phyloP scores from a whole-genome alignment of 2,888 invertebrate species.

The Cryptocephalus primarius region DNA sequence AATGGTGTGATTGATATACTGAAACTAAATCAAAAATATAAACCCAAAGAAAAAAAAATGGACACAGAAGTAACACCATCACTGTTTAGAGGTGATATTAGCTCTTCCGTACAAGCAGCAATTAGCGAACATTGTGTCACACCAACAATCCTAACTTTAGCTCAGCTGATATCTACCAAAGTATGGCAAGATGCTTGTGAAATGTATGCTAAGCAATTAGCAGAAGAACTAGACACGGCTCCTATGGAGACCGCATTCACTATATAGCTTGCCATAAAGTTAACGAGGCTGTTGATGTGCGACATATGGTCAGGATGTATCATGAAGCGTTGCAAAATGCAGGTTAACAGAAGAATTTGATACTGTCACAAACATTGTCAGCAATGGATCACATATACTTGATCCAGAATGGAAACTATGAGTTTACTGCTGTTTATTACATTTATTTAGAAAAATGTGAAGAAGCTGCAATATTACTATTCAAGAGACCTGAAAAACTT shows the following conservation, averaged over 20 bases:
- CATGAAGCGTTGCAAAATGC: conserved; percentile 49
- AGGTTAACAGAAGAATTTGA: conserved; percentile 41
- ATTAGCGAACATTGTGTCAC: too few relatives aligned
- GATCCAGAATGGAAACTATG: conserved; percentile 38
- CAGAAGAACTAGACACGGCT: conserved; percentile 25
- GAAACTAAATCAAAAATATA: too few relatives aligned
- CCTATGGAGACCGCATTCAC: conserved; percentile 47
- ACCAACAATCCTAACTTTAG: too few relatives aligned
- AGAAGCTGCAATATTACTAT: conserved; percentile 50
- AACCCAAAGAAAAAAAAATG: too few relatives aligned
- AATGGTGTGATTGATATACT: too few relatives aligned
- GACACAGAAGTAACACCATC: too few relatives aligned
- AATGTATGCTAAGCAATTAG: conserved; percentile 46
- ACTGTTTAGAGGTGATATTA: too few relatives aligned
- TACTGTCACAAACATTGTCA: conserved; percentile 35
- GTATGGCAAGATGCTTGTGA: conserved; percentile 47
- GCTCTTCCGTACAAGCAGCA: too few relatives aligned
- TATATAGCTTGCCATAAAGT: conserved; percentile 48
- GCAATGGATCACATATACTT: conserved; percentile 42
- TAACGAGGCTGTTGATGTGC: conserved; percentile 41
- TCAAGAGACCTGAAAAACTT: too few relatives aligned
- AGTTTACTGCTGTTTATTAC: conserved; percentile 44
- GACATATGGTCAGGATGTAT: conserved; percentile 38
- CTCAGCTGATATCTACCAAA: neutral
- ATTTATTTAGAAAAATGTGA: conserved; percentile 46